phyloP scores from a whole-genome alignment of 2,888 invertebrate genomes.

The Hetaerina titia region DNA sequence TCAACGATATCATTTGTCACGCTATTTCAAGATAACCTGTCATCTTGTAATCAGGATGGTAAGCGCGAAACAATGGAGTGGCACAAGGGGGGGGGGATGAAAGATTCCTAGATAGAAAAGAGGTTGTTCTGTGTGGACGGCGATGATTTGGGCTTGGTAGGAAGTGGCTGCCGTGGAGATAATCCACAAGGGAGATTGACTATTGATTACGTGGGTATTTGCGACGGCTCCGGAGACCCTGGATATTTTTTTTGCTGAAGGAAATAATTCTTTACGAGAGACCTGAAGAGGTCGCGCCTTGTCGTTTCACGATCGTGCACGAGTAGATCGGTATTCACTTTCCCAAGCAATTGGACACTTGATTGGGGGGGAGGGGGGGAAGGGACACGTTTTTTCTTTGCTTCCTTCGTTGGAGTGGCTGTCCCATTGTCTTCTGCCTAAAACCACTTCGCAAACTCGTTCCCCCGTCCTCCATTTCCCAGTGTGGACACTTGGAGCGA shows the following conservation, averaged over 20 bases:
- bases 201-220: not conserved
- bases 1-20: not conserved
- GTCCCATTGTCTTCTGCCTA: not conserved
- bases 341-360: not conserved
- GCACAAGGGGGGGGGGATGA: not conserved
- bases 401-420: not conserved
- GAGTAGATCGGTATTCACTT: not conserved
- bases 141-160: not conserved
- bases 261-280: not conserved
- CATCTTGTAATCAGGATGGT: not conserved
- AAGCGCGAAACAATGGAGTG: not conserved
- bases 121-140: not conserved
- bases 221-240: not conserved
- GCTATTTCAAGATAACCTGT: not conserved
- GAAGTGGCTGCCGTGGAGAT: not conserved
- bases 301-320: not conserved
- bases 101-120: not conserved
- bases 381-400: not conserved
- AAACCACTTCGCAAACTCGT: constrained; percentile 12
- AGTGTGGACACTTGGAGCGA: not conserved
- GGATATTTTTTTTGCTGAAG: not conserved
- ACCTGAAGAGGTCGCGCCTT: not conserved
- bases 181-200: not conserved
- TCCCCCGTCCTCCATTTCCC: not conserved
- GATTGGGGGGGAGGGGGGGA: not conserved